Evolutionary conservation across 64 coral and sea anemone species (phyloP), one percentile per base, ranked within the genome.

Genomic region (Trachythela sp.): DNA sequence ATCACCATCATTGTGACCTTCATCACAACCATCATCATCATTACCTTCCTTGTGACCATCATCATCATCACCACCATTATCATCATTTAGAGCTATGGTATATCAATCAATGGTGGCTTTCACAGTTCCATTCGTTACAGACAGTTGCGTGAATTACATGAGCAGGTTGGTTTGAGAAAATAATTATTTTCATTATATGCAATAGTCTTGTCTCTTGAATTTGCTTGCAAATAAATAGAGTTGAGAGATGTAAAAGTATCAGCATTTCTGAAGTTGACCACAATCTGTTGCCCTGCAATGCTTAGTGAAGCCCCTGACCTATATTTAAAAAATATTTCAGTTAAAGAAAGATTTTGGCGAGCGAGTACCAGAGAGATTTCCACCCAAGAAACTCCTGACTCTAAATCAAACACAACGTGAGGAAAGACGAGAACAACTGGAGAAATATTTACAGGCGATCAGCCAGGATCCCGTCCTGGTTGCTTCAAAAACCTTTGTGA

Each of bases 381-480:
- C 96, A 40, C 96, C 96, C 26, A 92, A 87, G 22, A 99, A 94
- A 70, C 34, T 99, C 1, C 48, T 94, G 48, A 93, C 91, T 27
- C 70, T 99, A 71, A 99, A 91, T 4, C 88, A 91, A 41, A 88
- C 89, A 26, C 95, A 98, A 83, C 71, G 92, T 40, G 95, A 98
- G 36, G 95, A 98, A 13, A 92, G 95, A 49, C 77, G 95, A 38
- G 93, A 92, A 40, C 95, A 92, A 20, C 84, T 98, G 34, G 95
- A 98, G 83, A 94, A 54, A 84, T 98, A 94, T 41, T 64, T 98
- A 22, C 95, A 98, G 20, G 71, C 49, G 17, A 49, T 98, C 14
- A 92, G 93, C 26, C 95, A 98, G 52, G 95, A 98, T 49, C 85
- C 85, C 45, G 93, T 77, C 18, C 35, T 98, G 56, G 70, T 86